phyloP scores from a whole-genome alignment of 1,140 invertebrate genomes.

The Cotesia chilonis region DNA sequence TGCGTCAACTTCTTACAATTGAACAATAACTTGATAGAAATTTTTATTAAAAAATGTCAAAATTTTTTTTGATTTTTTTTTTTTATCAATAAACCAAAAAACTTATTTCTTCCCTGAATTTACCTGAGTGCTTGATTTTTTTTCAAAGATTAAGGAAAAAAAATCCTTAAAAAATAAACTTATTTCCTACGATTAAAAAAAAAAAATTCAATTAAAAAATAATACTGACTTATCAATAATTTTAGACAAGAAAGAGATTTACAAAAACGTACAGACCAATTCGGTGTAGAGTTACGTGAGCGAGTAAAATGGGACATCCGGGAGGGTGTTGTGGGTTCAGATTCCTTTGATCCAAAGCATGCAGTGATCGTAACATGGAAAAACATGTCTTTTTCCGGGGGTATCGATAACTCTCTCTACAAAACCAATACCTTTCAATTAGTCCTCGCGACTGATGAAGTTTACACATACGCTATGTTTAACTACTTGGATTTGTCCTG shows the following conservation, averaged over 20 bases:
- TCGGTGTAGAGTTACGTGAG: slow-evolving; percentile 87
- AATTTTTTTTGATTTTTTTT: no score
- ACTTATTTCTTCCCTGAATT: no score
- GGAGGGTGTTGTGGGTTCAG: slow-evolving; percentile 89
- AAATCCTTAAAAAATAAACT: no score
- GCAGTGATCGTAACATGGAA: slow-evolving; percentile 94
- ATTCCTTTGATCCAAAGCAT: slow-evolving; percentile 90
- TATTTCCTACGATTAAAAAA: no score
- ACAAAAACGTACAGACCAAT: slow-evolving; percentile 78
- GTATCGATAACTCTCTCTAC: slow-evolving; percentile 81
- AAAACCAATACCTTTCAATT: slow-evolving; percentile 95
- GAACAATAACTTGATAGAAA: no score
- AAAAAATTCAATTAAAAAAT: neutral
- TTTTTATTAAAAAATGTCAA: no score
- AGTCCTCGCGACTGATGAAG: slow-evolving; percentile 91
- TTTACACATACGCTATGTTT: slow-evolving; percentile 92
- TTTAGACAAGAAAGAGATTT: slow-evolving; percentile 75
- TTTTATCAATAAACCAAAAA: no score
- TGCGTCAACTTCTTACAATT: no score
- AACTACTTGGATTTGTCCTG: slow-evolving; percentile 92
- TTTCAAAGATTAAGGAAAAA: no score
- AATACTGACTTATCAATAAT: slow-evolving; percentile 17
- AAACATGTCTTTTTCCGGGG: slow-evolving; percentile 91
- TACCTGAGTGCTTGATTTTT: no score
- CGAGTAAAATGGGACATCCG: slow-evolving; percentile 88